Percentiles rank a stretch among this genome's conserved stretches.
These are phyloP conservation scores for Eubasilissa regina DNA, from an alignment of 1,140 invertebrate genomes.

Conservation along the genomic window DNA sequence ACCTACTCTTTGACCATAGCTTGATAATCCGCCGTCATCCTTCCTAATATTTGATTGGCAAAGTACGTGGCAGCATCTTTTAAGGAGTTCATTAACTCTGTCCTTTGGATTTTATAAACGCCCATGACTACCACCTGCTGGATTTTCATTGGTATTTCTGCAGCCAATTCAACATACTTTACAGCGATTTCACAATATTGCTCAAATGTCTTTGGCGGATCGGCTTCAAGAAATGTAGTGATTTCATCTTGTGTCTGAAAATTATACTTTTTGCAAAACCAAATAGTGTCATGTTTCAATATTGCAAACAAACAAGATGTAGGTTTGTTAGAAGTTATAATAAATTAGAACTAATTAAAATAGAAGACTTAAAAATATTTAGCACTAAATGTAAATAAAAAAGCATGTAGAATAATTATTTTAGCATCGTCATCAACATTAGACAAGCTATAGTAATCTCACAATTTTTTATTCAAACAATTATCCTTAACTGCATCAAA, in stretches of 20 bases:
- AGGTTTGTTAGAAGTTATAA: no score
- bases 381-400: no score
- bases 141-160: constrained; percentile 77
- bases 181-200: constrained; percentile 78
- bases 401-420: no score
- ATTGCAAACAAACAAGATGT: no score
- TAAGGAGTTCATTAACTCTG: constrained; percentile 84
- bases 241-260: constrained; percentile 74
- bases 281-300: no score
- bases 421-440: no score
- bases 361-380: no score
- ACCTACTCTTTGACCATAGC: constrained; percentile 82
- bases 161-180: constrained; percentile 77
- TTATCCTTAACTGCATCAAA: no score
- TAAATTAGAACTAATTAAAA: no score
- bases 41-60: constrained; percentile 79
- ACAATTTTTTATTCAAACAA: no score
- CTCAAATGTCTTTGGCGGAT: constrained; percentile 77
- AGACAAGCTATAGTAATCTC: no score
- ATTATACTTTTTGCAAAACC: constrained; percentile 22
- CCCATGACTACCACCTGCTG: constrained; percentile 82
- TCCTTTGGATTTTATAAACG: constrained; percentile 89
- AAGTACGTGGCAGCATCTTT: constrained; percentile 79
- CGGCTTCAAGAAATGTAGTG: constrained; percentile 78
- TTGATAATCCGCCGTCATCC: constrained; percentile 88